Evolutionary conservation across 2,888 invertebrate species (phyloP).

Genomic region (Mamestra brassicae): DNA sequence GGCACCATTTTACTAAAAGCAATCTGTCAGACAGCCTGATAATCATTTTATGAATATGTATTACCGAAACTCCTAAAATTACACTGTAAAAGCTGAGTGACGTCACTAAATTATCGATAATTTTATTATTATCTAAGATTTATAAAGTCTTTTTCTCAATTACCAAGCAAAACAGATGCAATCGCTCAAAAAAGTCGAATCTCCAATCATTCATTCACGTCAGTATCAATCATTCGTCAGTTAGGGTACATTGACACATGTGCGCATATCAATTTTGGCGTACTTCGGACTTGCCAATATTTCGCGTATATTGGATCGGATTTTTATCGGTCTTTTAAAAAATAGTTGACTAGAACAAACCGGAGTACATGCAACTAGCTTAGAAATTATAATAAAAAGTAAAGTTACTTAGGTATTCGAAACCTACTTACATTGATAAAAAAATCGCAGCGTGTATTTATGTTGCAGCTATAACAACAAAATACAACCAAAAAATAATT

Average conservation of each 20-base stretch:
- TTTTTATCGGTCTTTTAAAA: constrained; percentile 47
- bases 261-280: constrained; percentile 46
- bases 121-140: constrained; percentile 19
- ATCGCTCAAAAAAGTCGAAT: constrained; percentile 39
- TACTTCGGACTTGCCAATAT: constrained; percentile 65
- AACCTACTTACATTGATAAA: too few relatives aligned
- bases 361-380: not conserved
- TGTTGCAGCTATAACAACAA: too few relatives aligned
- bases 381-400: not conserved
- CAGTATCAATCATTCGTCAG: constrained; percentile 50
- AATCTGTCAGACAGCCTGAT: not conserved
- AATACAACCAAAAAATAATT: too few relatives aligned
- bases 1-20: constrained; percentile 1
- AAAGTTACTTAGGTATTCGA: too few relatives aligned
- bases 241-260: constrained; percentile 54
- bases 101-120: constrained; percentile 2
- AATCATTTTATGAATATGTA: constrained; percentile 11
- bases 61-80: constrained; percentile 24
- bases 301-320: constrained; percentile 66
- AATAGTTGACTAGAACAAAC: constrained; percentile 4
- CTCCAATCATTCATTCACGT: constrained; percentile 33
- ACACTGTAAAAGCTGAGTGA: constrained; percentile 13
- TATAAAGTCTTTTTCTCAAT: constrained; percentile 1
- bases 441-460: too few relatives aligned
- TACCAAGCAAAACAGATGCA: not conserved